Percentiles rank a stretch among this genome's conserved stretches.
Conservation (phyloP, 2,797 vertebrate genomes). For the Caiman crocodilus region DNA sequence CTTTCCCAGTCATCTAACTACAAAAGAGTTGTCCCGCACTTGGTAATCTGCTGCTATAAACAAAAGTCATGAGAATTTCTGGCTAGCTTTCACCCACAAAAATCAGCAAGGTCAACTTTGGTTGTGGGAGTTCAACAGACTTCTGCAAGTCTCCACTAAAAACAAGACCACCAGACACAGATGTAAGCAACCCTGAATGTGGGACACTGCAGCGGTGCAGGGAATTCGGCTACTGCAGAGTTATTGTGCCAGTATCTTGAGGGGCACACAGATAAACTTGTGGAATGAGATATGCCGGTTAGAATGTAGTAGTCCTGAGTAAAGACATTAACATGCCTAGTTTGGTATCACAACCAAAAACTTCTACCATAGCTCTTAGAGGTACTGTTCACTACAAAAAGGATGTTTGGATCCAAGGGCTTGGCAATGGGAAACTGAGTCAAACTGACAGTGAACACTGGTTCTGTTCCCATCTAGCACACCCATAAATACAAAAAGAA, state of each 20-base stretch:
- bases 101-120: rapidly evolving
- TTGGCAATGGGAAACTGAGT: not conserved
- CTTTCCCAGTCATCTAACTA: rapidly evolving
- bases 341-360: too few relatives aligned
- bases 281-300: not conserved
- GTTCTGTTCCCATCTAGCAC: not conserved
- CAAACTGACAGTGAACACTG: not conserved
- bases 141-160: not conserved
- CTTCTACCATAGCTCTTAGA: not conserved
- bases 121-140: too few relatives aligned
- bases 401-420: not conserved
- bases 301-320: rapidly evolving
- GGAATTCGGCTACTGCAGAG: rapidly evolving
- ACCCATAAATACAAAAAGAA: not conserved
- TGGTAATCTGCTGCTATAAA: not conserved
- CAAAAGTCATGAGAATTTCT: not conserved
- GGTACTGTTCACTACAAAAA: not conserved
- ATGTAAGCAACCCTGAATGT: not conserved
- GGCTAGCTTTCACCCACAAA: not conserved
- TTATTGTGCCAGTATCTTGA: too few relatives aligned
- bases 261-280: rapidly evolving
- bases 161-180: not conserved
- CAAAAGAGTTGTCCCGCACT: not conserved
- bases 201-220: rapidly evolving
- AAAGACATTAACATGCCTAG: rapidly evolving